Conservation (phyloP, 1,140 invertebrate genomes). For the Polypedilum vanderplanki region DNA sequence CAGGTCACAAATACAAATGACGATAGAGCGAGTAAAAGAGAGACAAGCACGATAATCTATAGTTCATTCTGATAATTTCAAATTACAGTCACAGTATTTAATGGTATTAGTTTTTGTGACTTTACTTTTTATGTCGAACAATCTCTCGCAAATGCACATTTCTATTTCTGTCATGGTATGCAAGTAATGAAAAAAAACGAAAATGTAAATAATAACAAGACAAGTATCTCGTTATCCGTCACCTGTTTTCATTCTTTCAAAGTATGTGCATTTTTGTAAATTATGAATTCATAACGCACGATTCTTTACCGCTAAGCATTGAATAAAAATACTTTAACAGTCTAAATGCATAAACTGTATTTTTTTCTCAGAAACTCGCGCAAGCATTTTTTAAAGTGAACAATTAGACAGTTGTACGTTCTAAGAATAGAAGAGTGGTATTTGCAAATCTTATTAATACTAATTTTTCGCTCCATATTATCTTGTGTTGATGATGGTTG, state of each 20-base stretch:
- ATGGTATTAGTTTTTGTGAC: not conserved
- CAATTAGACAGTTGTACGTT: too few relatives aligned
- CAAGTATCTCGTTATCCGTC: slow-evolving; percentile 14
- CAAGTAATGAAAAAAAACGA: not conserved
- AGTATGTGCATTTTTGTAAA: not conserved
- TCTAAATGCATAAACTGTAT: too few relatives aligned
- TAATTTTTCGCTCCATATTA: too few relatives aligned
- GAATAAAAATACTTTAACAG: too few relatives aligned
- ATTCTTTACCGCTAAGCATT: not conserved
- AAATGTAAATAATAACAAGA: not conserved
- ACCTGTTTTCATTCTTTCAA: slow-evolving; percentile 2
- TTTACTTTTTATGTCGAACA: not conserved
- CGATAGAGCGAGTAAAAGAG: not conserved
- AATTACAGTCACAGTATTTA: too few relatives aligned
- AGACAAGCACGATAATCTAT: too few relatives aligned
- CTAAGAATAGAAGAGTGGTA: too few relatives aligned
- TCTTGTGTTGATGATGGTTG: too few relatives aligned
- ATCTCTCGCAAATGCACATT: not conserved
- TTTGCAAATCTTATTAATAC: too few relatives aligned
- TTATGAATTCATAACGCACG: slow-evolving; percentile 4
- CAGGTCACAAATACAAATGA: slow-evolving; percentile 6
- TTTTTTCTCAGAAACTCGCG: too few relatives aligned
- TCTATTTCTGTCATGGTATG: not conserved
- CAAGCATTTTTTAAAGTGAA: too few relatives aligned
- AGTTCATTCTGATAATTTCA: too few relatives aligned